phyloP scores from a whole-genome alignment of 30 jellyfish, hydroid and myxozoan species.

The Aurelia sp. region DNA sequence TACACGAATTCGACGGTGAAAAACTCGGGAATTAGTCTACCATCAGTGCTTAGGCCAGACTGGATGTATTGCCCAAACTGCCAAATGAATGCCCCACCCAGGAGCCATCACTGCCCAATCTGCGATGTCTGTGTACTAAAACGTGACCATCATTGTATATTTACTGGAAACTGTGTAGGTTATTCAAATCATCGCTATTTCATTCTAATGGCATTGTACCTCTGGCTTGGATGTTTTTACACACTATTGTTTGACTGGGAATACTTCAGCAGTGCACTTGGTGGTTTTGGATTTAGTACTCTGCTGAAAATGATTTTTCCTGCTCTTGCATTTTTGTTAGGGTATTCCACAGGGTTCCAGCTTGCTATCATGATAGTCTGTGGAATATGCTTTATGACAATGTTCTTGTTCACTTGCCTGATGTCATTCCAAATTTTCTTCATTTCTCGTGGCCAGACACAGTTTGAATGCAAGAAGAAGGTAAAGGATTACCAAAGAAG shows the following conservation, averaged over 20 bases:
- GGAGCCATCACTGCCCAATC: constrained; percentile 92
- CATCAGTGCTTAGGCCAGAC: constrained; percentile 87
- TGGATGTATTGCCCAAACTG: constrained; percentile 92
- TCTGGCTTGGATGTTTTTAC: constrained; percentile 90
- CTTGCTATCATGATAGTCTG: constrained; percentile 65
- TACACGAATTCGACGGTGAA: constrained; percentile 74
- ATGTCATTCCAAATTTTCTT: constrained; percentile 85
- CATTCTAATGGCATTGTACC: constrained; percentile 68
- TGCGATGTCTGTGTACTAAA: constrained; percentile 90
- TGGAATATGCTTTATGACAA: constrained; percentile 86
- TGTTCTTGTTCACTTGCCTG: constrained; percentile 85
- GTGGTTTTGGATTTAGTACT: constrained; percentile 52
- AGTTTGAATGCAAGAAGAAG: constrained; percentile 92
- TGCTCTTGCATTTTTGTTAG: constrained; percentile 74
- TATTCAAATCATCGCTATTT: constrained; percentile 87
- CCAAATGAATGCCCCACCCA: constrained; percentile 95
- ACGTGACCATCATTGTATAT: constrained; percentile 94
- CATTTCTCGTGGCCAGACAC: constrained; percentile 97
- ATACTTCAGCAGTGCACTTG: constrained; percentile 69
- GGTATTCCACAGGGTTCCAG: constrained; percentile 63
- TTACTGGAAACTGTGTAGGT: constrained; percentile 97
- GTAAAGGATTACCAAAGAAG: constrained; percentile 44
- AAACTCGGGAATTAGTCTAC: constrained; percentile 59
- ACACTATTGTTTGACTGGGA: constrained; percentile 75
- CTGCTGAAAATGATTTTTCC: constrained; percentile 83